Evolutionary conservation across 1,140 invertebrate species (phyloP).

Genomic region (Wasmannia auropunctata): DNA sequence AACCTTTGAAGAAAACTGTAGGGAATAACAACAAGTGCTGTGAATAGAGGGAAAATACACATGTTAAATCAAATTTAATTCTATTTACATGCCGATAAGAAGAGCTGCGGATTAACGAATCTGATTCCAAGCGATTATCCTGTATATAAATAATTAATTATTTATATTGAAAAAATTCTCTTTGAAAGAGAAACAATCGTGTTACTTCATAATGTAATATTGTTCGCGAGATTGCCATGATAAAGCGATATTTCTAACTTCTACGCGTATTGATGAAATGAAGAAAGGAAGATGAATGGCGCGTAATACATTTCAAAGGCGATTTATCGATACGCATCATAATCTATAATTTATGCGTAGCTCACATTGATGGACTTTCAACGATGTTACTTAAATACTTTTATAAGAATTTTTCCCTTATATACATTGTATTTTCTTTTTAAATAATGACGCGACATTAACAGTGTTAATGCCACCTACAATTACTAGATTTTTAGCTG

Average conservation of each 20-base stretch:
- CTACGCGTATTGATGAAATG: constrained; percentile 2
- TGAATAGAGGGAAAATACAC: constrained; percentile 75
- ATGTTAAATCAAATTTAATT: constrained; percentile 69
- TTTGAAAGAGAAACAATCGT: not conserved
- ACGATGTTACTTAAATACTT: constrained; percentile 73
- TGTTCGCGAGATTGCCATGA: constrained; percentile 57
- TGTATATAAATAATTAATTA: constrained; percentile 64
- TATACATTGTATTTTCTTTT: constrained; percentile 31
- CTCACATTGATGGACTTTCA: constrained; percentile 24
- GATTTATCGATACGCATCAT: constrained; percentile 22
- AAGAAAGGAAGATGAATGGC: not conserved
- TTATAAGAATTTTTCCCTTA: constrained; percentile 43
- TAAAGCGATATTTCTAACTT: constrained; percentile 46
- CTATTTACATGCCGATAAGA: constrained; percentile 52
- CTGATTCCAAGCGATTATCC: constrained; percentile 61
- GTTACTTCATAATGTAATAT: constrained; percentile 46
- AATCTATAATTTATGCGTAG: constrained; percentile 47
- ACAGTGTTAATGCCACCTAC: not conserved
- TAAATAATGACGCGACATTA: not conserved
- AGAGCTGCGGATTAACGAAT: constrained; percentile 9
- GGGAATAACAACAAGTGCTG: constrained; percentile 76
- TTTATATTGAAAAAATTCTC: constrained; percentile 64
- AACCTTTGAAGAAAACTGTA: constrained; percentile 68
- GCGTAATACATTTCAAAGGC: not conserved
- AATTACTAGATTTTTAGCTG: not conserved